Evolutionary conservation across 1,140 invertebrate genomes (phyloP).

Genomic region (Phocides pigmalion): DNA sequence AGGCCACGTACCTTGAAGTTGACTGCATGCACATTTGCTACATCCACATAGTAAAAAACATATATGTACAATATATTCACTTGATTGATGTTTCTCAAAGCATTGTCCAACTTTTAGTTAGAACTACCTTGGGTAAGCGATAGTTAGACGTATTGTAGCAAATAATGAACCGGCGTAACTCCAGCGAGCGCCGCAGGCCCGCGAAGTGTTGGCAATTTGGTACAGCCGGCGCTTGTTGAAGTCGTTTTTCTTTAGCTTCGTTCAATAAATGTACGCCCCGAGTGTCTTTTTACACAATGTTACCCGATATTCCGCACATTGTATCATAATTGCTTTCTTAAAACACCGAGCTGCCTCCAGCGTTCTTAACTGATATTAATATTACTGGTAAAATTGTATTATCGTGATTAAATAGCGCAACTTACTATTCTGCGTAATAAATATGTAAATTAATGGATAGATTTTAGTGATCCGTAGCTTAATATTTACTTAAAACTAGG

Average conservation of each 20-base stretch:
- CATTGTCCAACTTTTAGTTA: constrained; percentile 16
- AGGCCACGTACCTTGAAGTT: too few relatives aligned
- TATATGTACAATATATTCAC: neutral
- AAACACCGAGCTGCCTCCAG: neutral
- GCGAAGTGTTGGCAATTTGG: constrained; percentile 68
- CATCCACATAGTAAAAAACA: too few relatives aligned
- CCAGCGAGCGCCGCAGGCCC: constrained; percentile 56
- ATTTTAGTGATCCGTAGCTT: too few relatives aligned
- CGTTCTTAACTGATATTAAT: too few relatives aligned
- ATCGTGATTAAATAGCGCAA: too few relatives aligned
- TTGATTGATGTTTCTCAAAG: neutral
- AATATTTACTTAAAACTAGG: too few relatives aligned
- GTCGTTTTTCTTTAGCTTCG: constrained; percentile 68
- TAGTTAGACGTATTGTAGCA: constrained; percentile 58
- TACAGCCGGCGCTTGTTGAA: constrained; percentile 67
- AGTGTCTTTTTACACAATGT: constrained; percentile 54
- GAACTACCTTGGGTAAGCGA: constrained; percentile 36
- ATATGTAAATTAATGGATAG: too few relatives aligned
- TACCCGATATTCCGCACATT: constrained; percentile 22
- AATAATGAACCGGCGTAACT: constrained; percentile 72
- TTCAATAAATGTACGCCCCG: constrained; percentile 65
- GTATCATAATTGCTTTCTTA: constrained; percentile 23
- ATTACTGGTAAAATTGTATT: too few relatives aligned
- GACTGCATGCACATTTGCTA: too few relatives aligned
- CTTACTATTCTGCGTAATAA: too few relatives aligned